Conservation (phyloP, 2,797 vertebrate genomes). For the Platyrinchus mystaceus region DNA sequence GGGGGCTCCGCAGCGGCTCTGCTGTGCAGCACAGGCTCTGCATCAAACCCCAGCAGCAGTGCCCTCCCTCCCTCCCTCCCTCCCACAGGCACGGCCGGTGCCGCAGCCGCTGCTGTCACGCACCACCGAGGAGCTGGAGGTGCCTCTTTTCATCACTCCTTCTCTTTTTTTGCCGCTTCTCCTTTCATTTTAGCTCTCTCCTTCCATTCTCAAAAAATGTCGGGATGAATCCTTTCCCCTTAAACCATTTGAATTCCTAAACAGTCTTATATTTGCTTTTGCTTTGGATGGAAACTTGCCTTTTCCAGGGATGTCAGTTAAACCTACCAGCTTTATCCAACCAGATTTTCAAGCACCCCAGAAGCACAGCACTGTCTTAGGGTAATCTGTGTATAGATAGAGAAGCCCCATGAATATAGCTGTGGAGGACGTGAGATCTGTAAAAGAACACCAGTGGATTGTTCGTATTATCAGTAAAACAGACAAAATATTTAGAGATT, state of each 20-base stretch:
- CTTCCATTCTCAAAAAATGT: accelerated
- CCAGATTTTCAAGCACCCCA: neutral
- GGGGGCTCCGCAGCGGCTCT: neutral
- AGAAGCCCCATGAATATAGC: neutral
- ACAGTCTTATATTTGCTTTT: accelerated
- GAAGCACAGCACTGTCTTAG: neutral
- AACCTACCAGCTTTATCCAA: neutral
- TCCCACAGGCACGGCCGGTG: accelerated
- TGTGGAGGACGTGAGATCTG: neutral
- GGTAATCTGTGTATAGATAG: neutral
- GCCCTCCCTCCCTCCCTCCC: neutral
- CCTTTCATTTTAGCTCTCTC: neutral
- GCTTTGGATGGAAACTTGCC: neutral
- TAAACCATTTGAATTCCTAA: neutral
- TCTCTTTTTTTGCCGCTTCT: neutral
- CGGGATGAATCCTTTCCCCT: neutral
- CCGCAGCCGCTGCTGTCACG: neutral
- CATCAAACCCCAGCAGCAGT: neutral
- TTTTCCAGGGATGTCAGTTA: neutral
- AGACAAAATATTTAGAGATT: neutral
- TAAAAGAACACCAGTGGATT: neutral
- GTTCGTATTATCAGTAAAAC: neutral
- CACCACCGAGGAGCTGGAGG: neutral
- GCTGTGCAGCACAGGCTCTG: neutral
- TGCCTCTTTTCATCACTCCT: neutral